Conservation (phyloP, 2,113 vertebrate genomes). For the Coracopsis vasa region DNA sequence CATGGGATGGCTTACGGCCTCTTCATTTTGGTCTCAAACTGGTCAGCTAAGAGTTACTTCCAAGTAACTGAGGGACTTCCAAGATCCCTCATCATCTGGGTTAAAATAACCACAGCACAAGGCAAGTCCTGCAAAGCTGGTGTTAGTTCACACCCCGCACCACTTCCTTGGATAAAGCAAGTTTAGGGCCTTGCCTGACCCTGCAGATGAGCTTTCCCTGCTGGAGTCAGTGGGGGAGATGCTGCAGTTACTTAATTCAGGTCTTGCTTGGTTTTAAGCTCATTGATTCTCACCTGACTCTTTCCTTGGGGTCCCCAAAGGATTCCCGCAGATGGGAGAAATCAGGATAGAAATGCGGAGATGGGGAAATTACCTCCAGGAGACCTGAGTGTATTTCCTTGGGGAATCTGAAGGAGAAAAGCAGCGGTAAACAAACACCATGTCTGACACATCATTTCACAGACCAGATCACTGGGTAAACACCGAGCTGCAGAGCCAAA, state of each 20-base stretch:
- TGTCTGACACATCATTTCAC: neutral
- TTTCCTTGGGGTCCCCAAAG: slow-evolving; percentile 92
- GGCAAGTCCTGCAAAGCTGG: neutral
- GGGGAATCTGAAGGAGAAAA: slow-evolving; percentile 80
- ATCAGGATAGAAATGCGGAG: slow-evolving; percentile 92
- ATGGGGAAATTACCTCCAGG: slow-evolving; percentile 92
- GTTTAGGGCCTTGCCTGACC: neutral
- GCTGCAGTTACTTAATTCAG: neutral
- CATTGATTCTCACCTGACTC: slow-evolving; percentile 83
- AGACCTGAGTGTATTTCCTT: slow-evolving; percentile 91
- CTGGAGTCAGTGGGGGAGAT: neutral
- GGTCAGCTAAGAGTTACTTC: neutral
- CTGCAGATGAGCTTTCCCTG: neutral
- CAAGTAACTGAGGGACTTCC: neutral
- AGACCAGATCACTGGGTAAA: neutral
- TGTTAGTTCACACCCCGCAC: too few relatives aligned
- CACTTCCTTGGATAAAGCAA: neutral
- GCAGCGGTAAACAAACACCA: neutral
- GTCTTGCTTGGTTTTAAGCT: neutral
- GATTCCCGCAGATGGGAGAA: slow-evolving; percentile 91
- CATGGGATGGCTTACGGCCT: neutral
- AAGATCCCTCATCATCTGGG: neutral
- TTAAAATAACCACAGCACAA: neutral
- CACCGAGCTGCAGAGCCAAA: neutral
- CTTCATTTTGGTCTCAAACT: neutral